A percentile compares a stretch with the other conserved stretches of the same genome.
Evolutionary conservation across 2,888 invertebrate species (phyloP).

Genomic region (Sinodicranocentrus sp.): DNA sequence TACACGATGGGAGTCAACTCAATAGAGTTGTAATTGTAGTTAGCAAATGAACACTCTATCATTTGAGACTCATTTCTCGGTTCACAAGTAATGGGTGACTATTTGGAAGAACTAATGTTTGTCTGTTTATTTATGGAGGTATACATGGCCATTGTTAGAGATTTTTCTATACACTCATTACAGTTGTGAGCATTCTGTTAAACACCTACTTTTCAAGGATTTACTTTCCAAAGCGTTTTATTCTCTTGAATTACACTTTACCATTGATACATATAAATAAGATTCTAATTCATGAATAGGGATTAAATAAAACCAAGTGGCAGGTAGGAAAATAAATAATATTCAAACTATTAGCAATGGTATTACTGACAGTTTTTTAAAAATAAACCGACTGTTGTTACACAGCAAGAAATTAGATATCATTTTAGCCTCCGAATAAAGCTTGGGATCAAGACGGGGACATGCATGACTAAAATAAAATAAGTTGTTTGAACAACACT

Average conservation of each 20-base stretch:
- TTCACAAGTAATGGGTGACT: neutral
- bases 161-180: neutral
- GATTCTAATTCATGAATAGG: too few relatives aligned
- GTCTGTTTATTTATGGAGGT: neutral
- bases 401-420: neutral
- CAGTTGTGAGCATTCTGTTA: neutral
- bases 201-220: slow-evolving; percentile 18
- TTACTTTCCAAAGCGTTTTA: neutral
- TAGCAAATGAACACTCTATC: slow-evolving; percentile 16
- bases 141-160: too few relatives aligned
- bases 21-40: neutral
- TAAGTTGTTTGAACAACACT: slow-evolving; percentile 6
- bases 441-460: neutral
- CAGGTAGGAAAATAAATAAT: too few relatives aligned
- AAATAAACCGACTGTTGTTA: neutral
- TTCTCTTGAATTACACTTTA: neutral
- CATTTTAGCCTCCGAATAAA: neutral
- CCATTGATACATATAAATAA: too few relatives aligned
- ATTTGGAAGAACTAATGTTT: slow-evolving; percentile 11
- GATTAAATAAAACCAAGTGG: too few relatives aligned
- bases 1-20: neutral
- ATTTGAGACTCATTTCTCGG: neutral
- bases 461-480: slow-evolving; percentile 13
- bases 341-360: neutral
- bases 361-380: neutral